These are phyloP conservation scores for Calidris pygmaea DNA, from an alignment of 2,113 vertebrate genomes.

Conservation along the genomic window DNA sequence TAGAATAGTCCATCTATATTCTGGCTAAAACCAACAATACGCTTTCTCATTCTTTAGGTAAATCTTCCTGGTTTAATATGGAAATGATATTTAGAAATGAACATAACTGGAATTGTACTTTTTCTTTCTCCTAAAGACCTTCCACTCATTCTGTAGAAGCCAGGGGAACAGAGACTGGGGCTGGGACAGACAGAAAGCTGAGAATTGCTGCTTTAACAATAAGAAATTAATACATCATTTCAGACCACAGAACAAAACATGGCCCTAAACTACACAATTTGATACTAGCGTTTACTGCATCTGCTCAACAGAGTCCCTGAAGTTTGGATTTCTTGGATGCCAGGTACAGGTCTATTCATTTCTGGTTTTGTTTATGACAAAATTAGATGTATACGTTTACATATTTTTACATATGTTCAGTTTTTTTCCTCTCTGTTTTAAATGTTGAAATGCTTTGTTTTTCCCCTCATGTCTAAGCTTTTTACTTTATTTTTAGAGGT, in stretches of 20 bases:
- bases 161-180: neutral
- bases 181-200: neutral
- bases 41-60: neutral
- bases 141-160: neutral
- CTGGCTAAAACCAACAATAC: neutral
- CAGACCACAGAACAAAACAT: neutral
- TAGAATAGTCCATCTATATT: rapidly evolving
- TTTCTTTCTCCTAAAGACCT: neutral
- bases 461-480: neutral
- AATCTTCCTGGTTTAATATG: neutral
- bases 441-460: slow-evolving; percentile 28
- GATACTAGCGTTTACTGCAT: neutral
- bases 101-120: neutral
- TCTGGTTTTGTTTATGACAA: neutral
- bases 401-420: slow-evolving; percentile 59
- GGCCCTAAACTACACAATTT: neutral
- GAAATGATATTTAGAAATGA: neutral
- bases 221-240: neutral
- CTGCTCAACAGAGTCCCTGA: neutral
- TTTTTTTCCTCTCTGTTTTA: neutral
- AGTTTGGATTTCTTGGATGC: neutral
- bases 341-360: neutral
- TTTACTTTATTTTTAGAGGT: neutral
- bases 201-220: neutral
- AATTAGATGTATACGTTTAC: slow-evolving; percentile 39